Evolutionary conservation across 92 coral and sea anemone genomes (phyloP).

Genomic region (Palythoa grandiflora): DNA sequence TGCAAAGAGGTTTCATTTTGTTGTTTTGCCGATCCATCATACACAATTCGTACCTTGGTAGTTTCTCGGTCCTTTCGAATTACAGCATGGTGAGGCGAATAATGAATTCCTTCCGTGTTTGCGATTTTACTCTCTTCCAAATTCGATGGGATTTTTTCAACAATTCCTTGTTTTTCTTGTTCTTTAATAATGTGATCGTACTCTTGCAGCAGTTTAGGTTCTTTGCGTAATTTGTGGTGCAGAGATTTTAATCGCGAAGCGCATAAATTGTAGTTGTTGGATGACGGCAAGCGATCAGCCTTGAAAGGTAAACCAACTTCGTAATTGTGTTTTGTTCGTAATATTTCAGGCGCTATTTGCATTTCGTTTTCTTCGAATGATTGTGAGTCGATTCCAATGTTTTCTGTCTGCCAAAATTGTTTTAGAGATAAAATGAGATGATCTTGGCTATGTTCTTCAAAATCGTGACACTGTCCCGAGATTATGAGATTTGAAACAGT

Average conservation of each 20-base stretch:
- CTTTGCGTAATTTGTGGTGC: slow-evolving; percentile 53
- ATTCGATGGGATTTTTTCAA: slow-evolving; percentile 54
- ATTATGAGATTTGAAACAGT: slow-evolving; percentile 24
- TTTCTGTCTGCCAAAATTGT: slow-evolving; percentile 59
- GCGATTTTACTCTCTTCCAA: slow-evolving; percentile 58
- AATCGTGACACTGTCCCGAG: neutral
- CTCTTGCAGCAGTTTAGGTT: slow-evolving; percentile 32
- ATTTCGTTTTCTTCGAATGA: neutral
- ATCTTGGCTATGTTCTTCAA: slow-evolving; percentile 42
- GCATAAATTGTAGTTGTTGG: slow-evolving; percentile 58
- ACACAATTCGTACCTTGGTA: slow-evolving; percentile 56
- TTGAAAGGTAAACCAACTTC: slow-evolving; percentile 63
- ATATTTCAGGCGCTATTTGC: slow-evolving; percentile 33
- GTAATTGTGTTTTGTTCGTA: slow-evolving; percentile 29
- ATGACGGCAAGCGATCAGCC: slow-evolving; percentile 40
- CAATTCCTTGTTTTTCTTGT: slow-evolving; percentile 59
- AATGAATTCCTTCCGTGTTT: slow-evolving; percentile 44
- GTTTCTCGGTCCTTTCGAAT: slow-evolving; percentile 53
- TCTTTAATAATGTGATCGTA: slow-evolving; percentile 63
- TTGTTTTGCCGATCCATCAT: slow-evolving; percentile 57
- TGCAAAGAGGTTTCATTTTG: slow-evolving; percentile 14
- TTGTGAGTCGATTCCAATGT: slow-evolving; percentile 35
- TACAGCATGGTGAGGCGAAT: slow-evolving; percentile 64
- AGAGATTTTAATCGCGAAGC: slow-evolving; percentile 58
- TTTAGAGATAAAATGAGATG: slow-evolving; percentile 39